Percentiles rank a stretch among this genome's conserved stretches.
phyloP scores from a whole-genome alignment of 1,140 invertebrate species.

The Trichonephila clavipes region DNA sequence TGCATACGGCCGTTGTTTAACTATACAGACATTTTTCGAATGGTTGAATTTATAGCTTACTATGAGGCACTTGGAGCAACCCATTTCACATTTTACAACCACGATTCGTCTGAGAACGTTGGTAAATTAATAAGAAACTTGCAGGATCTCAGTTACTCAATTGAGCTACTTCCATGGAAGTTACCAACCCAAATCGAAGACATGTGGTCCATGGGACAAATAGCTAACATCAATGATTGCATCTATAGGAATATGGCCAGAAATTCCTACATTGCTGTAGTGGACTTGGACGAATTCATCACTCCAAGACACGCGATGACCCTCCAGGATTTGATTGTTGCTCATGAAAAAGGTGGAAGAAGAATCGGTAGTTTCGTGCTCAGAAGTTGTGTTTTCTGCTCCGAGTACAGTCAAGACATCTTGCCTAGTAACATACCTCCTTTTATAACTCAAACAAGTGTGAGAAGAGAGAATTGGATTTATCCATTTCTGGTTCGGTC shows the following conservation, averaged over 20 bases:
- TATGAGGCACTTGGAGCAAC: conserved; percentile 91
- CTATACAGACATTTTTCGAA: conserved; percentile 88
- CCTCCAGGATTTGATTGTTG: conserved; percentile 79
- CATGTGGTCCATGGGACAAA: conserved; percentile 93
- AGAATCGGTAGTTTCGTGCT: conserved; percentile 32
- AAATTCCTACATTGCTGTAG: conserved; percentile 89
- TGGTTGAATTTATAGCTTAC: conserved; percentile 95
- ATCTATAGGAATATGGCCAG: conserved; percentile 92
- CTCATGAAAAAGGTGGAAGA: conserved; percentile 10
- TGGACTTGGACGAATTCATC: conserved; percentile 95
- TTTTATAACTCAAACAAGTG: conserved; percentile 50
- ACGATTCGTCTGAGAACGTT: conserved; percentile 88
- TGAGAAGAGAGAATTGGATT: conserved; percentile 49
- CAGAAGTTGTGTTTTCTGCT: conserved; percentile 62
- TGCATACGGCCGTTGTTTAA: conserved; percentile 95
- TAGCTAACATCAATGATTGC: conserved; percentile 95
- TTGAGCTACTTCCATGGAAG: conserved; percentile 88
- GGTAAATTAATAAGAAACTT: conserved; percentile 87
- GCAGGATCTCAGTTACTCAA: conserved; percentile 85
- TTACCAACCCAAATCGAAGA: conserved; percentile 88
- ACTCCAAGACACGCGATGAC: conserved; percentile 89
- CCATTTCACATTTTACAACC: conserved; percentile 95
- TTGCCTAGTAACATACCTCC: conserved; percentile 10
- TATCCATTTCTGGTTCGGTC: conserved; percentile 50
- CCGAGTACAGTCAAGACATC: conserved; percentile 25